Evolutionary conservation across 2,888 invertebrate species (phyloP).

Genomic region (Kryphioiulus occultus): DNA sequence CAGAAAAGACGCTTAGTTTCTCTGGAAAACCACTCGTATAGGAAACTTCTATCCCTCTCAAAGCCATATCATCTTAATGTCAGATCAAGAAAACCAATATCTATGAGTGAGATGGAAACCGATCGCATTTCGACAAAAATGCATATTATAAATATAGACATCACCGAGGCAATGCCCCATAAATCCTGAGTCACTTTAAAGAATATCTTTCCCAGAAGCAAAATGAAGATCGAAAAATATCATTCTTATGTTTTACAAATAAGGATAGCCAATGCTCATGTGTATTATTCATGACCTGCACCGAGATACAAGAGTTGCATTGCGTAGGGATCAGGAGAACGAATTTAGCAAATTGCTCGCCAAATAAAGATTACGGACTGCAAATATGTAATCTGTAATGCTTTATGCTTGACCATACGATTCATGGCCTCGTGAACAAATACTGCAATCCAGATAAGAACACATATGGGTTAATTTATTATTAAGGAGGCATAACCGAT

Average conservation of each 20-base stretch:
- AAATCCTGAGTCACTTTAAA: too few relatives aligned
- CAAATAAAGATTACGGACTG: not conserved
- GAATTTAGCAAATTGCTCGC: too few relatives aligned
- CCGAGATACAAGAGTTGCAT: too few relatives aligned
- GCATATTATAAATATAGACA: not conserved
- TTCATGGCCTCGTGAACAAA: not conserved
- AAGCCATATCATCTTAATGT: not conserved
- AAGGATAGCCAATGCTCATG: too few relatives aligned
- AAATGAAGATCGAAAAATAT: too few relatives aligned
- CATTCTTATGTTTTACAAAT: too few relatives aligned
- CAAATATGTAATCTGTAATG: not conserved
- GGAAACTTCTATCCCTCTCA: not conserved
- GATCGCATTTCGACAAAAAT: not conserved
- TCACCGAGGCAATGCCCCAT: too few relatives aligned
- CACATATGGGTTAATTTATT: not conserved
- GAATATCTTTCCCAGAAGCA: too few relatives aligned
- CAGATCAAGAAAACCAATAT: constrained; percentile 9
- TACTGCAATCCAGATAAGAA: not conserved
- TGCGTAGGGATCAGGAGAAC: too few relatives aligned
- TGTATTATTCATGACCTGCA: too few relatives aligned
- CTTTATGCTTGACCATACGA: not conserved
- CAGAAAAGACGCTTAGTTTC: not conserved
- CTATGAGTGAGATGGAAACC: not conserved
- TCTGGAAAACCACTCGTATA: not conserved
- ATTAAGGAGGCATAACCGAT: not conserved